Percentiles rank a stretch among this genome's conserved stretches.
Conservation (phyloP, 2,888 invertebrate species). For the Drosophila tripunctata region DNA sequence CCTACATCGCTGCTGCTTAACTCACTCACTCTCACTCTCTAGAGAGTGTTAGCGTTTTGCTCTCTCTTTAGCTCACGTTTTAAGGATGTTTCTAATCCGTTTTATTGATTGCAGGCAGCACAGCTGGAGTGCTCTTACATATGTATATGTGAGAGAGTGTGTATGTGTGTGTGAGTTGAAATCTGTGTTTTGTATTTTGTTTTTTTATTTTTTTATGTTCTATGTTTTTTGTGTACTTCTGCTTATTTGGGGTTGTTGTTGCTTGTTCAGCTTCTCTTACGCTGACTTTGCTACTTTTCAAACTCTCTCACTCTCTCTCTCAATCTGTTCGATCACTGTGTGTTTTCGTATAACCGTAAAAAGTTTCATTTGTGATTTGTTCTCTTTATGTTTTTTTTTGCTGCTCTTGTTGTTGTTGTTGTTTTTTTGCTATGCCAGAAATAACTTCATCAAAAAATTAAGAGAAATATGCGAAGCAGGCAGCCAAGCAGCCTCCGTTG, state of each 20-base stretch:
- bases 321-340: constrained; percentile 39
- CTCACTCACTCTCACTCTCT: constrained; percentile 6
- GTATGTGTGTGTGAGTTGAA: constrained; percentile 38
- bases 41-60: neutral
- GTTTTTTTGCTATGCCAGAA: too few species aligned
- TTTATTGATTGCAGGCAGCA: constrained; percentile 78
- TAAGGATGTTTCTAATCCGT: constrained; percentile 80
- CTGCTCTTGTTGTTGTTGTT: too few species aligned
- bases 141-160: constrained; percentile 19
- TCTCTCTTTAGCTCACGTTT: constrained; percentile 52
- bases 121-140: constrained; percentile 65
- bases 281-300: constrained; percentile 50
- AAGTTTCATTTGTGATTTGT: constrained; percentile 15
- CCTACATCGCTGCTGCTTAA: constrained; percentile 6
- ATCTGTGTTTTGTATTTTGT: constrained; percentile 65
- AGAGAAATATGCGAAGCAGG: constrained; percentile 72
- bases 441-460: constrained; percentile 76
- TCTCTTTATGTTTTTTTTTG: neutral
- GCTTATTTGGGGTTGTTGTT: constrained; percentile 61
- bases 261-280: constrained; percentile 32
- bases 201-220: constrained; percentile 44
- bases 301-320: constrained; percentile 40
- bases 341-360: constrained; percentile 21
- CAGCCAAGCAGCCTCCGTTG: constrained; percentile 77
- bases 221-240: constrained; percentile 42